Conservation (phyloP, 2,113 vertebrate genomes). For the Psittacara wagleri region DNA sequence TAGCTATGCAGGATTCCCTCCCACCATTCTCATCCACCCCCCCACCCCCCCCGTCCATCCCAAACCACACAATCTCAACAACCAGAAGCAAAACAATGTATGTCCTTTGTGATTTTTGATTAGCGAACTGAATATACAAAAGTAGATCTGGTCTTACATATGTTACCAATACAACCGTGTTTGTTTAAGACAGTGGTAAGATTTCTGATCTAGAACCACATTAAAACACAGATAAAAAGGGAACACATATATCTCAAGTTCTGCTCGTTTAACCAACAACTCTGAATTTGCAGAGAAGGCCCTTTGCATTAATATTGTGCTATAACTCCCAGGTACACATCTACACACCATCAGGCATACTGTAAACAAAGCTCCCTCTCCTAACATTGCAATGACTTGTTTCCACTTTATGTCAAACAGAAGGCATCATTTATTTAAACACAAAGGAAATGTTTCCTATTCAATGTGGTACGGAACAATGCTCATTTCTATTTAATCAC, state of each 20-base stretch:
- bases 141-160: not conserved
- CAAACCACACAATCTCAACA: not conserved
- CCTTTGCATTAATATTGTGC: not conserved
- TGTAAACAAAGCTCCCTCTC: not conserved
- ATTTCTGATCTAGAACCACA: not conserved
- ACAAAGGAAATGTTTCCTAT: not conserved
- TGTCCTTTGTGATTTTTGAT: not conserved
- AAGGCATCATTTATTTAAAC: not conserved
- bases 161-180: not conserved
- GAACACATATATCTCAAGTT: not conserved
- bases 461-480: not conserved
- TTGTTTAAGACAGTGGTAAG: not conserved
- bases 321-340: not conserved
- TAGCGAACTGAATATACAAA: not conserved
- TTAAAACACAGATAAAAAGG: not conserved
- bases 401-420: not conserved
- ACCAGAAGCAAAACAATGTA: not conserved
- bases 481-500: not conserved
- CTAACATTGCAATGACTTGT: not conserved
- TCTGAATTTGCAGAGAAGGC: not conserved
- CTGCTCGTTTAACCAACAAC: not conserved
- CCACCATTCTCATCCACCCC: not conserved
- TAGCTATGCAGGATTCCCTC: not conserved
- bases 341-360: not conserved
- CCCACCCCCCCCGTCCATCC: too few species aligned